phyloP scores from a whole-genome alignment of 2,888 invertebrate species.

The Lepidochrysops patricia region DNA sequence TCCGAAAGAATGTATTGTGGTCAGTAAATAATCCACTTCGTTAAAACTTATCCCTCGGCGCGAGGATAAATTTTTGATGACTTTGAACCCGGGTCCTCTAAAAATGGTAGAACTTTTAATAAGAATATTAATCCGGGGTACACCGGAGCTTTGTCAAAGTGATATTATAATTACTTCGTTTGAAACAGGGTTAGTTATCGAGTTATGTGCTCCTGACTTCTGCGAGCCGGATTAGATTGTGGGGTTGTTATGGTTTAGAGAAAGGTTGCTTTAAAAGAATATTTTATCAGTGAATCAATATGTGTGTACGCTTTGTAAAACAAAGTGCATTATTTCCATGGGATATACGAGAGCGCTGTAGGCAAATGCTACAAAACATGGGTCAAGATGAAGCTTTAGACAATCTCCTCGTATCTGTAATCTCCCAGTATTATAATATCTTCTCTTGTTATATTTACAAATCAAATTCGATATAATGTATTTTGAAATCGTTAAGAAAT shows the following conservation, averaged over 20 bases:
- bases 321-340: too few species aligned
- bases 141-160: background rate
- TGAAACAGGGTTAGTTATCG: background rate
- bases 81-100: background rate
- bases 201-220: background rate
- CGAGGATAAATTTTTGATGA: background rate
- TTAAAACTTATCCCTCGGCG: background rate
- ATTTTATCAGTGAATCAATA: too few species aligned
- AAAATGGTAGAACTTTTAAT: slow-evolving; percentile 7
- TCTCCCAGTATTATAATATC: too few species aligned
- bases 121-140: slow-evolving; percentile 1
- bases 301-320: too few species aligned
- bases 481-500: too few species aligned
- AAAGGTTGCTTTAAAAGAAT: too few species aligned
- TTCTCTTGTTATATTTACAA: too few species aligned
- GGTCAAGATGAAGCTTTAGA: too few species aligned
- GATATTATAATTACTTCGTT: background rate
- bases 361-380: too few species aligned
- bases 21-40: slow-evolving; percentile 7
- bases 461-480: too few species aligned
- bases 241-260: background rate
- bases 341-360: too few species aligned
- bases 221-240: background rate
- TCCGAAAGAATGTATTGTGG: background rate
- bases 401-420: too few species aligned